Base-by-base conservation (phyloP, 1,140 invertebrate genomes). In the Geopemphigus sp. region DNA sequence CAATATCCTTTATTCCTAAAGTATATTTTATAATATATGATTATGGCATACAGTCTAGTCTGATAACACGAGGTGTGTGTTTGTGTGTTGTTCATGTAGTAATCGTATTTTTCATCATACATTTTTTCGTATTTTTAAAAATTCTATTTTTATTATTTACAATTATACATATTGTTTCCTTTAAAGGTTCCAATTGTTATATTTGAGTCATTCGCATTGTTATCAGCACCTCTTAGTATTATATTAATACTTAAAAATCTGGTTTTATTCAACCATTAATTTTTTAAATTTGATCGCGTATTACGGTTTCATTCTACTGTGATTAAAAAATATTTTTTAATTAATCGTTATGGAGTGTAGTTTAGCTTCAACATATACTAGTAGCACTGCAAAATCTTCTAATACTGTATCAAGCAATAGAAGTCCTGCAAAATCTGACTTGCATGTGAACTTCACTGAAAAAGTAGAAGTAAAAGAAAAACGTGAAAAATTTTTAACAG, bases 401-500 rank as follows among this genome's bases (percentile, higher is more conserved):
- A 66, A 12, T 45, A 6, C 70, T 8, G 64, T 80, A 14, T 64
- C 76, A 2, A n/a, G 24, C 22, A 80, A 82, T 56, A 80, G 82
- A 70, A 72, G 78, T 24, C 61, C 80, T 1, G 61, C 89, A 39
- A 91, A 92, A 84, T 88, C 91, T 59, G 92, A 92, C 83, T 89
- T 95, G 45, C 93, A 94, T 83, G 94, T 95, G 80, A 94, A 94
- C 84, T 95, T 96, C 85, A 93, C 90, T 82, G 93, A 94, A 83
- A 94, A 94, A 85, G 92, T 91, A 32, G 89, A 93, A 87, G 91
- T 95, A 26, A 94, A 94, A 85, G 93, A 95, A 85, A 89, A 93
- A 24, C 87, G 94, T 53, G 94, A 97, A 86, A 96, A 97, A 87
- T 98, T 97, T 87, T 90, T 98, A 81, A 98, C 96, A 50, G 95